Percentiles rank a stretch among this genome's conserved stretches.
Conservation (phyloP, 2,113 vertebrate species). For the Passer domesticus region DNA sequence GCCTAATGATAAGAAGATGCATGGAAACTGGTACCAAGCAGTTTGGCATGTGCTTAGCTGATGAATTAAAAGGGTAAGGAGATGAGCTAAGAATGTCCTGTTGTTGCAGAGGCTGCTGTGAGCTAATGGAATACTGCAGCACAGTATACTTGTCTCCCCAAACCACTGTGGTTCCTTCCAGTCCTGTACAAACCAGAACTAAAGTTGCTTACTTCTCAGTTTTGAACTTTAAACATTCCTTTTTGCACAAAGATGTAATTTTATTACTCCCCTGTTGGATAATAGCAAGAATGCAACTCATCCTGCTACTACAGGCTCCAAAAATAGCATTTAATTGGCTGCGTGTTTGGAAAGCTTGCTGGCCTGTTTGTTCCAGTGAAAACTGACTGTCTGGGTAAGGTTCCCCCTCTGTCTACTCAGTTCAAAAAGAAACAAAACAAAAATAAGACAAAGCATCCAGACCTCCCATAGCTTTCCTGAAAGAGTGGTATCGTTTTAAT, state of each 20-base stretch:
- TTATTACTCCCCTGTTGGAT: background rate
- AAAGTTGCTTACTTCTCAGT: background rate
- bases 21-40: slow-evolving; percentile 93
- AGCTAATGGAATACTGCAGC: background rate
- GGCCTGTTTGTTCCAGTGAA: slow-evolving; percentile 12
- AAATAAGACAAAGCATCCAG: background rate
- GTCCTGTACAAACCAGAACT: background rate
- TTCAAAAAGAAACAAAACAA: background rate
- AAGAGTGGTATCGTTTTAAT: background rate
- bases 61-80: slow-evolving; percentile 87
- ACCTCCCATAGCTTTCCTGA: background rate
- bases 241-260: background rate
- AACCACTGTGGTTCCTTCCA: background rate
- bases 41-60: slow-evolving; percentile 93
- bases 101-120: background rate
- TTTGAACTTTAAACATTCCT: background rate
- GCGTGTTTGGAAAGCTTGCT: background rate
- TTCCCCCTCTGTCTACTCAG: background rate
- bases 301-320: background rate
- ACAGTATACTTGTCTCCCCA: background rate
- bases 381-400: background rate
- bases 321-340: slow-evolving; percentile 24
- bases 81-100: background rate
- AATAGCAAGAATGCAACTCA: background rate
- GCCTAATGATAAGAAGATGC: slow-evolving; percentile 91